Conservation (phyloP, 2,888 invertebrate genomes). For the Gari tellinella region DNA sequence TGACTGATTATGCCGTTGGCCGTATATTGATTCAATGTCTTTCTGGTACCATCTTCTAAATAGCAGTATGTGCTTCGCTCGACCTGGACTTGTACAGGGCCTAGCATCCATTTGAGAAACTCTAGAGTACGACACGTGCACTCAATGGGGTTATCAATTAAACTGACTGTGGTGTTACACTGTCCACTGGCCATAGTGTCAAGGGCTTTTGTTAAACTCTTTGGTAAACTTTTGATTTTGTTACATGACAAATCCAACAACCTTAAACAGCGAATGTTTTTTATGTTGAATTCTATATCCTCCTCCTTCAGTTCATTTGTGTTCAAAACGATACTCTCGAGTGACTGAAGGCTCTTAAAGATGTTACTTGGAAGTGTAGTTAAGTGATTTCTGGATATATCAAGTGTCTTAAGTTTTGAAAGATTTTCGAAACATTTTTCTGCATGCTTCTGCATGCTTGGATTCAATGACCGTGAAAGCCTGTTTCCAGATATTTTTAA, state of each 20-base stretch:
- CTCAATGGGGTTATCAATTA: slow-evolving; percentile 36
- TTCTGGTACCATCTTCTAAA: background rate
- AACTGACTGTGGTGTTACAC: slow-evolving; percentile 7
- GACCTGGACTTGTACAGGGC: background rate
- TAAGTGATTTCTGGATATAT: slow-evolving; percentile 16
- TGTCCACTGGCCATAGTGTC: background rate
- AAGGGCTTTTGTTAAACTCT: slow-evolving; percentile 10
- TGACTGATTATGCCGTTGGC: background rate
- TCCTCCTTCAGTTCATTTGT: slow-evolving; percentile 11
- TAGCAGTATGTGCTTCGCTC: background rate
- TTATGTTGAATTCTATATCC: background rate
- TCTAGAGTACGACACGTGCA: slow-evolving; percentile 40
- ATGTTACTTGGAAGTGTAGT: background rate
- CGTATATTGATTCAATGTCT: background rate
- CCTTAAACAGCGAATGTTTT: background rate
- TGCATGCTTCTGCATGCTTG: background rate
- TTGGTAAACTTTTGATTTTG: slow-evolving; percentile 12
- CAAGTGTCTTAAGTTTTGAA: background rate
- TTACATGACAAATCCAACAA: slow-evolving; percentile 11
- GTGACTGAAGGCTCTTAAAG: background rate
- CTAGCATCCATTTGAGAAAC: slow-evolving; percentile 45
- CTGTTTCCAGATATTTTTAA: slow-evolving; percentile 39
- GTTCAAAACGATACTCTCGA: slow-evolving; percentile 6
- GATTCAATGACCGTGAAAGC: slow-evolving; percentile 12
- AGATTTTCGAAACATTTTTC: background rate